Evolutionary conservation across 2,888 invertebrate genomes (phyloP).

Genomic region (Liodrosophila aerea): DNA sequence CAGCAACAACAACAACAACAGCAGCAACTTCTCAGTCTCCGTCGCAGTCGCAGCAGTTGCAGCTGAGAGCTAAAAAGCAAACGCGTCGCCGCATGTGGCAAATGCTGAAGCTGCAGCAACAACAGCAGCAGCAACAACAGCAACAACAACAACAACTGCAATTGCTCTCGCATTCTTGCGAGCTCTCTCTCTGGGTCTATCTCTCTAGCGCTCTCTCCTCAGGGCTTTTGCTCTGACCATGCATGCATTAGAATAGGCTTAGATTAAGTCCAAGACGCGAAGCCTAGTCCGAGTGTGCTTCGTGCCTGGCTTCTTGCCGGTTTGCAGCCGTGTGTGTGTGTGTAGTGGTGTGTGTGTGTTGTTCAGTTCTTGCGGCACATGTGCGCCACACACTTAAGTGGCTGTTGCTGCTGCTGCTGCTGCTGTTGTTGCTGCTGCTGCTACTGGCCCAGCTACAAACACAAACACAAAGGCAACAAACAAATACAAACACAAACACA

Average conservation of each 20-base stretch:
- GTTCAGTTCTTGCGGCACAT: constrained; percentile 67
- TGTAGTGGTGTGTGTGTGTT: constrained; percentile 34
- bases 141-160: constrained; percentile 18
- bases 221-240: constrained; percentile 39
- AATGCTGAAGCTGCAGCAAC: constrained; percentile 58
- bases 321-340: constrained; percentile 41
- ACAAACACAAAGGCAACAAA: constrained; percentile 17
- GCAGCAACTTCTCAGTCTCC: constrained; percentile 35
- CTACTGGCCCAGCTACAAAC: constrained; percentile 44
- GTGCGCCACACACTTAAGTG: constrained; percentile 70
- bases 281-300: constrained; percentile 60
- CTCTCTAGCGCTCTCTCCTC: constrained; percentile 15
- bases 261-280: constrained; percentile 67
- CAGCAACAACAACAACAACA: constrained; percentile 50
- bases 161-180: constrained; percentile 30
- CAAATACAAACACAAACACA: constrained; percentile 25
- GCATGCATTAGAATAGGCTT: constrained; percentile 77
- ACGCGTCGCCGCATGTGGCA: constrained; percentile 74
- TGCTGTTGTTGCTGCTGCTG: constrained; percentile 38
- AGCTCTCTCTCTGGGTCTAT: constrained; percentile 26
- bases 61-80: constrained; percentile 54
- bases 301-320: constrained; percentile 43
- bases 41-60: constrained; percentile 40
- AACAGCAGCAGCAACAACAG: constrained; percentile 30
- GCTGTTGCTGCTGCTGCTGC: constrained; percentile 55